Evolutionary conservation across 2,797 vertebrate genomes (phyloP).

Genomic region (Mormyrus hasselquistii): DNA sequence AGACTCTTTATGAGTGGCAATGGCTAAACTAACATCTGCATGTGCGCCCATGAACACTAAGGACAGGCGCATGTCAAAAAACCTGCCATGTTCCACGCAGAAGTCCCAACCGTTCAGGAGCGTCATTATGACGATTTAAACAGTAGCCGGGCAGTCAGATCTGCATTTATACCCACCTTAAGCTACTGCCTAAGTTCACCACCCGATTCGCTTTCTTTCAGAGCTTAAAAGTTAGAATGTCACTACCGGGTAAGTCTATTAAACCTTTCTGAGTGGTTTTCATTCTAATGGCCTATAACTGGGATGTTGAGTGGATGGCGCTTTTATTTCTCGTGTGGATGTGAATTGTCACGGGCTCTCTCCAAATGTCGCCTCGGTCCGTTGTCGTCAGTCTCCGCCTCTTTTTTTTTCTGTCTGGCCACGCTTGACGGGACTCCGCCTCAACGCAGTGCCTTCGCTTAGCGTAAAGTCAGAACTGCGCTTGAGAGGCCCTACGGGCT

Average conservation of each 20-base stretch:
- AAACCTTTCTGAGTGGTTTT: not conserved
- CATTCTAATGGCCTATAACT: not conserved
- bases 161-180: not conserved
- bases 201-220: conserved; percentile 36
- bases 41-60: not conserved
- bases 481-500: not conserved
- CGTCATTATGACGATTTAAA: not conserved
- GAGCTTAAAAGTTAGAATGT: conserved; percentile 53
- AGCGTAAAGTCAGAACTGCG: not conserved
- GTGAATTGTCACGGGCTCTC: not conserved
- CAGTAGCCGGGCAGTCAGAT: not conserved
- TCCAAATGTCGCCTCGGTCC: not conserved
- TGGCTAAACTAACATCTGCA: not conserved
- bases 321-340: conserved; percentile 1
- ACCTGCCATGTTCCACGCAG: not conserved
- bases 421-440: not conserved
- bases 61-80: not conserved
- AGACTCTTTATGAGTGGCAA: not conserved
- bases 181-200: conserved; percentile 2
- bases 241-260: conserved; percentile 50
- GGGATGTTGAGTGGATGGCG: not conserved
- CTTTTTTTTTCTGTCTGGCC: not conserved
- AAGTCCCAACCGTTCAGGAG: not conserved
- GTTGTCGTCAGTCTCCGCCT: not conserved
- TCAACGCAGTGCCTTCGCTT: not conserved